Evolutionary conservation across 1,140 invertebrate species (phyloP).

Genomic region (Heliconius himera): DNA sequence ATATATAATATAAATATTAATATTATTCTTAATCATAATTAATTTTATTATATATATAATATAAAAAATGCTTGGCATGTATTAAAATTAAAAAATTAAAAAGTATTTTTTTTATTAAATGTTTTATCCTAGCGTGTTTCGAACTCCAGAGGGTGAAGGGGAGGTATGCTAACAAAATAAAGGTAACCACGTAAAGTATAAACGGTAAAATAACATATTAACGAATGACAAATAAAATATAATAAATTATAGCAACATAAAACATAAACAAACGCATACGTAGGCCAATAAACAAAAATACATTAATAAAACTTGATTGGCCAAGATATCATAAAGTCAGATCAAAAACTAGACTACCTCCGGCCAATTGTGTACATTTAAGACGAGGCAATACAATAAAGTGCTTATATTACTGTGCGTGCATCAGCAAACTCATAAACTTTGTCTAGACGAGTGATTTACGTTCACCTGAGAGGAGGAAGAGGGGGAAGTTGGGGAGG

Average conservation of each 20-base stretch:
- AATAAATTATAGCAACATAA: neutral
- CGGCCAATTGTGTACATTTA: slow-evolving; percentile 47
- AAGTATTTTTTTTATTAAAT: no score
- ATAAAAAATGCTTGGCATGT: no score
- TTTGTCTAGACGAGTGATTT: slow-evolving; percentile 75
- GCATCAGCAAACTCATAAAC: slow-evolving; percentile 66
- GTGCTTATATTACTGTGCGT: slow-evolving; percentile 64
- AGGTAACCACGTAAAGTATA: no score
- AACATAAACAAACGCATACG: neutral
- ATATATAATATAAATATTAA: no score
- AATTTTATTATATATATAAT: no score
- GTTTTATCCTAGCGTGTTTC: no score
- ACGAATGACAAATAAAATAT: neutral
- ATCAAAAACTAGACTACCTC: slow-evolving; percentile 47
- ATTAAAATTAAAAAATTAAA: no score
- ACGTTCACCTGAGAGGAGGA: slow-evolving; percentile 61
- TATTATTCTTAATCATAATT: no score
- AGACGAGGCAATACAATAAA: slow-evolving; percentile 63
- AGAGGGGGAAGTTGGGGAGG: slow-evolving; percentile 28
- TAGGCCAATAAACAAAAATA: slow-evolving; percentile 9
- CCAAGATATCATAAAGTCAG: slow-evolving; percentile 46
- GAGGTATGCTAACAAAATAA: no score
- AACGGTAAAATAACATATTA: neutral
- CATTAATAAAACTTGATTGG: slow-evolving; percentile 41
- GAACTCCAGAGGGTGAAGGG: no score